Conservation (phyloP, 2,888 invertebrate genomes). For the Papilio gigon region DNA sequence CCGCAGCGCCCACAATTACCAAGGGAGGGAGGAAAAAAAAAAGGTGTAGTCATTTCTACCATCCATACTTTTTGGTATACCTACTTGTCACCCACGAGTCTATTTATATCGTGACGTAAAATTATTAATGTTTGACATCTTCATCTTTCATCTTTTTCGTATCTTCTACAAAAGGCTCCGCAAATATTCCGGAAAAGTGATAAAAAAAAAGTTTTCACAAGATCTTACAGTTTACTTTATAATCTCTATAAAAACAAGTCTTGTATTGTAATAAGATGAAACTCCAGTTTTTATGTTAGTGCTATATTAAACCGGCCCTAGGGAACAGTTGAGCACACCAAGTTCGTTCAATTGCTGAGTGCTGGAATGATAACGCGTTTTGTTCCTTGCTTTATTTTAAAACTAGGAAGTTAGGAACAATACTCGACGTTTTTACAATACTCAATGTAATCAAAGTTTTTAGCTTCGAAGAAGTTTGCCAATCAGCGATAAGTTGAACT, state of each 20-base stretch:
- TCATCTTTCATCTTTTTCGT: too few relatives aligned
- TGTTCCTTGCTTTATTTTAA: constrained; percentile 25
- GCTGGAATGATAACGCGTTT: constrained; percentile 20
- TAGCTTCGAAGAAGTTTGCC: constrained; percentile 21
- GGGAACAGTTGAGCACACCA: neutral
- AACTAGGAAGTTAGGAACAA: constrained; percentile 30
- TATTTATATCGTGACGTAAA: too few relatives aligned
- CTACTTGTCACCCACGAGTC: too few relatives aligned
- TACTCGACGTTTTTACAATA: constrained; percentile 28
- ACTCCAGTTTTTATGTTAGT: neutral
- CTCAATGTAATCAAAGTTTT: constrained; percentile 38
- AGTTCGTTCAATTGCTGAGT: constrained; percentile 18
- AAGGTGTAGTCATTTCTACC: too few relatives aligned
- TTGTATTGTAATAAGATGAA: neutral
- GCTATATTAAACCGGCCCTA: constrained; percentile 14
- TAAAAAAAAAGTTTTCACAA: neutral
- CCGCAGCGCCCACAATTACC: too few relatives aligned
- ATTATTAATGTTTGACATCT: too few relatives aligned
- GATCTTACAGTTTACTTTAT: neutral
- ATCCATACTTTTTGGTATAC: too few relatives aligned
- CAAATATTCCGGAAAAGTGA: neutral
- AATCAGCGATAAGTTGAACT: constrained; percentile 25
- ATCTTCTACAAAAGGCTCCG: too few relatives aligned
- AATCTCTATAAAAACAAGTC: constrained; percentile 6
- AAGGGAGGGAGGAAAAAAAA: too few relatives aligned